Evolutionary conservation across 2,797 vertebrate genomes (phyloP).

Genomic region (Poecilia gillii): DNA sequence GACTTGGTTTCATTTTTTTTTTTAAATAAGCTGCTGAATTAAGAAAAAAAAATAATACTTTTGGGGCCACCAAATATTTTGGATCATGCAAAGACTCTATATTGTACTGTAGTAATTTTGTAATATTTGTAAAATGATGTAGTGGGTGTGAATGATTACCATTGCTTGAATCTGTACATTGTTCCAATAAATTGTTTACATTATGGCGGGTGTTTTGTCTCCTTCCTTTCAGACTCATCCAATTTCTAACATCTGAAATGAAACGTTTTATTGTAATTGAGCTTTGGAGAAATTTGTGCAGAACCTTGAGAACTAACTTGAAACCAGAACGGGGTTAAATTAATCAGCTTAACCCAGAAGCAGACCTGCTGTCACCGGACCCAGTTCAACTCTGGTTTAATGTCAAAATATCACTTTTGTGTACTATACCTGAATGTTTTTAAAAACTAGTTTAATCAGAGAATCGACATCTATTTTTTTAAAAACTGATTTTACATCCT

Average conservation of each 20-base stretch:
- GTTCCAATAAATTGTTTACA: conserved; percentile 99
- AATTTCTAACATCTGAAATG: not conserved
- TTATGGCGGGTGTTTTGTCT: conserved; percentile 69
- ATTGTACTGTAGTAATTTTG: conserved; percentile 99
- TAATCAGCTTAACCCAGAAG: not conserved
- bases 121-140: conserved; percentile 99
- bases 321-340: not conserved
- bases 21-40: conserved; percentile 94
- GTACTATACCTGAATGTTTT: not conserved
- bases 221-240: conserved; percentile 1
- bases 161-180: conserved; percentile 98
- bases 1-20: conserved; percentile 83
- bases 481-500: not conserved
- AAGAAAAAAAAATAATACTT: conserved; percentile 87
- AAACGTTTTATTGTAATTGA: not conserved
- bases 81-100: conserved; percentile 99
- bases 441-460: not conserved
- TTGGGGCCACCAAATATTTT: conserved; percentile 99
- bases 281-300: not conserved
- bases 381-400: not conserved
- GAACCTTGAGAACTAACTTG: not conserved
- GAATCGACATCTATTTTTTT: not conserved
- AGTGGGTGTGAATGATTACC: conserved; percentile 97
- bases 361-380: not conserved
- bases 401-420: no score